Base-by-base conservation (phyloP, 1,140 invertebrate species). In the Acromyrmex charruanus region DNA sequence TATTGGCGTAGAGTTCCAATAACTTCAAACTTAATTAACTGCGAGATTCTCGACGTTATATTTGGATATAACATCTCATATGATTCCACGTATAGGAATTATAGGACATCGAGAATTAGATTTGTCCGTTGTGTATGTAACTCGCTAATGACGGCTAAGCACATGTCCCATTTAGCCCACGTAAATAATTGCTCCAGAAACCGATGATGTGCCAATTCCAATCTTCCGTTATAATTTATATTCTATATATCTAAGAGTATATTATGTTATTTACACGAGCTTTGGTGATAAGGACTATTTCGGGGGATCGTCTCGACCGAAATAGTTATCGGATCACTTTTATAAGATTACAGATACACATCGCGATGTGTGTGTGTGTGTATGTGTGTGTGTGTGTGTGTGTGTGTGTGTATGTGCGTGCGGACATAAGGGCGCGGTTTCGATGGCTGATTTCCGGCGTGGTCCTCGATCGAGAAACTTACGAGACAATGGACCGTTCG, bases 401-500 rank as follows among this genome's bases (percentile, higher is more conserved):
- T 68, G 9, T 55, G 39, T 59, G 35, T 31, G 25, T 35, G 35
- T 63, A 58, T 28, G 5, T 68, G 14, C 69, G 55, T 59, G 35
- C 55, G 18, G 31, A 31, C 44, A 77, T 84, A 84, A 82, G 91
- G 92, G 91, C 88, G 91, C 86, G 91, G 91, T 79, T 85, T 92
- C 92, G 92, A 91, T 90, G 90, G 86, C 86, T 86, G 88, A 92
- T 91, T 91, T 93, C 91, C 91, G 92, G 91, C 81, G 79, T 55
- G 85, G 87, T 80, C 82, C 84, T 82, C 87, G 92, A 90, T 90
- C 89, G 90, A 89, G 74, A 92, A 66, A 93, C 90, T 89, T 51
- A 80, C 58, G 87, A 88, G 28, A 85, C 86, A 85, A 88, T 87
- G 72, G 77, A 89, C 75, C 85, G 85, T 77, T 71, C 80, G 55